A percentile compares a stretch with the other conserved stretches of the same genome.
These are phyloP conservation scores for Atherinosoma microstoma DNA, from an alignment of 2,797 vertebrate genomes.

Conservation along the genomic window DNA sequence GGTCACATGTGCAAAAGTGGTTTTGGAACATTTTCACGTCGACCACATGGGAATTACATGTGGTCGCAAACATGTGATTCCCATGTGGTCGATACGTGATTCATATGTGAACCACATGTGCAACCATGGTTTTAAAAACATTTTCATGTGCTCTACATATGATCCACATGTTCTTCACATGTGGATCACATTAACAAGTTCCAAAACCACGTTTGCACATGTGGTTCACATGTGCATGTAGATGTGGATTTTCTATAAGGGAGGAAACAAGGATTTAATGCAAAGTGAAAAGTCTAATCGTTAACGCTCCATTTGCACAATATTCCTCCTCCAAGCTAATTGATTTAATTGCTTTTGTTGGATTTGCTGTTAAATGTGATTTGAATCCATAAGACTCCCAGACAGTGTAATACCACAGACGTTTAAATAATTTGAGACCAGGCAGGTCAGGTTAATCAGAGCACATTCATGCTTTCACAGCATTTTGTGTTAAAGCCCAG, in stretches of 20 bases:
- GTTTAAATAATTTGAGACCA: constrained; percentile 33
- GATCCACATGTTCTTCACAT: too few species aligned
- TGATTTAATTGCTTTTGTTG: constrained; percentile 54
- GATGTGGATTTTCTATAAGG: not conserved
- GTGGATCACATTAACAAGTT: too few species aligned
- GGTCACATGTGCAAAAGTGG: too few species aligned
- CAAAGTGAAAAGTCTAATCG: constrained; percentile 18
- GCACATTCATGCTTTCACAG: constrained; percentile 20
- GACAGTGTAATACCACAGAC: constrained; percentile 45
- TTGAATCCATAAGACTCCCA: constrained; percentile 47
- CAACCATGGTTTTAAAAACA: too few species aligned
- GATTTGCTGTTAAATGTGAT: constrained; percentile 51
- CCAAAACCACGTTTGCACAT: too few species aligned
- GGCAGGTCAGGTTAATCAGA: constrained; percentile 58
- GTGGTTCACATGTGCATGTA: too few species aligned
- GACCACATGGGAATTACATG: too few species aligned
- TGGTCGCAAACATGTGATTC: too few species aligned
- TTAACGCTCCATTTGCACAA: constrained; percentile 31
- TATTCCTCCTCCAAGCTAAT: constrained; percentile 29
- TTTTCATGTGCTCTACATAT: too few species aligned
- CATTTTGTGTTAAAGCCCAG: constrained; percentile 14
- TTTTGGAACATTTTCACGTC: too few species aligned
- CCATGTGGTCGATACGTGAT: too few species aligned
- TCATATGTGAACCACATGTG: too few species aligned
- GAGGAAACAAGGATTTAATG: constrained; percentile 24